Percentiles rank a stretch among this genome's conserved stretches.
These are phyloP conservation scores for Tinamus guttatus DNA, from an alignment of 2,113 vertebrate genomes.

Conservation along the genomic window DNA sequence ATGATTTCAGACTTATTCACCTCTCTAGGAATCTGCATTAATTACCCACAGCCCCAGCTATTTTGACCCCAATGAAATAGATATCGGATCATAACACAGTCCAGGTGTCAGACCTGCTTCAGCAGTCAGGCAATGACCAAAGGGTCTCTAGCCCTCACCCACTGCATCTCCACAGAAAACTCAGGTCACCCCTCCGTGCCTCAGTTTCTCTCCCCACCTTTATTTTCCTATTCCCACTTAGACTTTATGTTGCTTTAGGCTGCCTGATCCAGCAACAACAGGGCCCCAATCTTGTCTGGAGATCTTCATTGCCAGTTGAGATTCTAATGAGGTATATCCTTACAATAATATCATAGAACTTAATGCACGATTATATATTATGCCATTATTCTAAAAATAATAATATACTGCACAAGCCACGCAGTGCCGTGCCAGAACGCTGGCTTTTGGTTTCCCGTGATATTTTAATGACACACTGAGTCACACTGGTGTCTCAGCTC, in stretches of 20 bases:
- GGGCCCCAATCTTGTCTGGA: neutral
- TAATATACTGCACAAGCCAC: neutral
- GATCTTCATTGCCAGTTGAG: neutral
- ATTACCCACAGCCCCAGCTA: neutral
- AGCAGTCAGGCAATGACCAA: neutral
- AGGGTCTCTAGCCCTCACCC: too few relatives aligned
- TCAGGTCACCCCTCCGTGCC: neutral
- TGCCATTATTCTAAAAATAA: neutral
- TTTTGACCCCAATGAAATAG: neutral
- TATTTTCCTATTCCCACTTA: neutral
- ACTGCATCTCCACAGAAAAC: neutral
- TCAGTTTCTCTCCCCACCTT: neutral
- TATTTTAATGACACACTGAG: neutral
- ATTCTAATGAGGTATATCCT: neutral
- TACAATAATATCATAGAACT: rapidly evolving
- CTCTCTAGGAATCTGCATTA: neutral
- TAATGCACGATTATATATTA: neutral
- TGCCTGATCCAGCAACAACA: neutral
- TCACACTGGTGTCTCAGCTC: neutral
- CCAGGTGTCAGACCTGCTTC: neutral
- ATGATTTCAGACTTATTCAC: neutral
- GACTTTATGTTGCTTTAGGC: rapidly evolving
- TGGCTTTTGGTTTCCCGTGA: neutral
- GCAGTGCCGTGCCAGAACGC: rapidly evolving
- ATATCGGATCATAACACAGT: neutral